phyloP scores from a whole-genome alignment of 2,888 invertebrate species.

The Rhogogaster chlorosoma region DNA sequence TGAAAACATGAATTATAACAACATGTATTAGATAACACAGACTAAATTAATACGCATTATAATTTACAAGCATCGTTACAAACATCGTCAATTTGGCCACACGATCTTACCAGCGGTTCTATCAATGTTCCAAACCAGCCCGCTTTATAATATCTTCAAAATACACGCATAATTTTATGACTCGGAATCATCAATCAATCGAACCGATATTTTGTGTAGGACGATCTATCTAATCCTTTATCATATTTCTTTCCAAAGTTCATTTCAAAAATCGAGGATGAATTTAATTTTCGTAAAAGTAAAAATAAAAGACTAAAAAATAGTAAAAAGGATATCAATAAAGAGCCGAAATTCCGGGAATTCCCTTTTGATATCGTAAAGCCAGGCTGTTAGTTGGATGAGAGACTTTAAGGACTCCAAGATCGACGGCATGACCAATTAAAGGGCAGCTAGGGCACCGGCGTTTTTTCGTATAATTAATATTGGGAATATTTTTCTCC shows the following conservation, averaged over 20 bases:
- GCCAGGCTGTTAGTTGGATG: constrained; percentile 67
- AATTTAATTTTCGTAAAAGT: neutral
- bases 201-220: neutral
- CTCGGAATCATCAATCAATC: neutral
- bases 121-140: neutral
- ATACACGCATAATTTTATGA: neutral
- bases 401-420: constrained; percentile 64
- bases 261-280: neutral
- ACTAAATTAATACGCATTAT: neutral
- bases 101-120: neutral
- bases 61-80: neutral
- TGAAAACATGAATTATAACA: neutral
- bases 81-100: neutral
- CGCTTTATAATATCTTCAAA: neutral
- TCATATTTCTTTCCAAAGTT: too few species aligned
- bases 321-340: neutral
- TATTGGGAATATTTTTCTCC: constrained; percentile 57
- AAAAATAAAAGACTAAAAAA: neutral
- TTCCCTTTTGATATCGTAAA: constrained; percentile 66
- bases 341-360: constrained; percentile 51
- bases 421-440: constrained; percentile 70
- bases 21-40: neutral
- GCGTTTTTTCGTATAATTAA: constrained; percentile 60
- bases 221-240: neutral
- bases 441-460: constrained; percentile 66